phyloP scores from a whole-genome alignment of 2,888 invertebrate genomes.

The Fragum whitleyi region DNA sequence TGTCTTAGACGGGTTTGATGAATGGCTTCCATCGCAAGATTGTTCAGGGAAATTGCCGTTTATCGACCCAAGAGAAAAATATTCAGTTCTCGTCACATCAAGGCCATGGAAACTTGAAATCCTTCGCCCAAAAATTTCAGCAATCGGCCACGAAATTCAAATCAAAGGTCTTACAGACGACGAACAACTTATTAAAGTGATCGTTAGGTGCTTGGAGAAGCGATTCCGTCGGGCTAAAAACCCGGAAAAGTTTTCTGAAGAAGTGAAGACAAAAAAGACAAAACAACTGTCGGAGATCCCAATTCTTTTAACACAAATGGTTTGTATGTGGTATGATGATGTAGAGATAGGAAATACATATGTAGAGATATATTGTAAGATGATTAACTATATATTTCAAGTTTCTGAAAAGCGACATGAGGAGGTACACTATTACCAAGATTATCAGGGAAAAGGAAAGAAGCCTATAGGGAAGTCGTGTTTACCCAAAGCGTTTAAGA shows the following conservation, averaged over 20 bases:
- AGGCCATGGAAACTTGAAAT: slow-evolving; percentile 24
- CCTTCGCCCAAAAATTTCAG: not conserved
- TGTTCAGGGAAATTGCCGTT: not conserved
- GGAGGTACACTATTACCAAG: not conserved
- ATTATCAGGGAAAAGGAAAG: not conserved
- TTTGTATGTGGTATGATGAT: slow-evolving; percentile 32
- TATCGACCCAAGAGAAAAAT: slow-evolving; percentile 9
- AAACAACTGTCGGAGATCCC: slow-evolving; percentile 14
- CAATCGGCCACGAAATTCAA: slow-evolving; percentile 1
- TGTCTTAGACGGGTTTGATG: slow-evolving; percentile 9
- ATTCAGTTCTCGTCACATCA: not conserved
- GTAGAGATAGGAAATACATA: slow-evolving; percentile 8
- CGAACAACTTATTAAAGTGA: not conserved
- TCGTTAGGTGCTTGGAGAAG: not conserved
- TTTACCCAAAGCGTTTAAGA: not conserved
- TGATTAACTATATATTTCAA: slow-evolving; percentile 28
- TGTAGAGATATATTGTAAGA: slow-evolving; percentile 27
- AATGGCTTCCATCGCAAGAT: not conserved
- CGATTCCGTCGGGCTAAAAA: not conserved
- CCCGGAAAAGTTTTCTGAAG: not conserved
- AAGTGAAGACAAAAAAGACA: not conserved
- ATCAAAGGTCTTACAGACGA: not conserved
- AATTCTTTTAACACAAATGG: slow-evolving; percentile 25
- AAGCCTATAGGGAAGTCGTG: not conserved
- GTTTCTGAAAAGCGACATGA: not conserved